These are phyloP conservation scores for Platerodrilus igneus DNA, from an alignment of 2,888 invertebrate genomes.

Conservation along the genomic window DNA sequence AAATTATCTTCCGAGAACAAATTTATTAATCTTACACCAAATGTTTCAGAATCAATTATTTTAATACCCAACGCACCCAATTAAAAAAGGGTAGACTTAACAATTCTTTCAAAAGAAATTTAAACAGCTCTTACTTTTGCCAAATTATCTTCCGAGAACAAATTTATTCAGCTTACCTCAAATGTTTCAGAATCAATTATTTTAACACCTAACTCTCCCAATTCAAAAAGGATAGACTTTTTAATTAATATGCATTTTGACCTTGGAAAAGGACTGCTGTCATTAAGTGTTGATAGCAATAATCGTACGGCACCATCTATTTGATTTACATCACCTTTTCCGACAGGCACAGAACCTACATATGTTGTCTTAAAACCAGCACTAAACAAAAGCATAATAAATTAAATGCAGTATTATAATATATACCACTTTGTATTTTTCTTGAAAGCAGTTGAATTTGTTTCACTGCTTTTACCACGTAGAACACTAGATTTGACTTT, in stretches of 20 bases:
- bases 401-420: conserved; percentile 3
- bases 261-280: conserved; percentile 21
- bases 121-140: no score
- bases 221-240: conserved; percentile 48
- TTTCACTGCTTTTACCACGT: conserved; percentile 22
- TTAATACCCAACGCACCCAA: no score
- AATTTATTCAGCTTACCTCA: conserved; percentile 37
- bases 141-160: neutral
- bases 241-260: conserved; percentile 27
- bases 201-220: conserved; percentile 53
- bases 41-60: no score
- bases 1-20: no score
- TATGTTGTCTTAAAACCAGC: conserved; percentile 49
- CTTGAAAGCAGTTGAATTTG: conserved; percentile 7
- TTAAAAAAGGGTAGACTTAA: no score
- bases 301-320: conserved; percentile 50
- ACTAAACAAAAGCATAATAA: conserved; percentile 25
- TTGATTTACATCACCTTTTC: conserved; percentile 52
- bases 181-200: conserved; percentile 43
- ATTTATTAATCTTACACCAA: no score
- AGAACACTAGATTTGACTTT: conserved; percentile 35
- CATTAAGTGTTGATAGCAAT: conserved; percentile 35
- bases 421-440: conserved; percentile 12
- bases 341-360: conserved; percentile 50
- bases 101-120: no score